Conservation (phyloP, 2,113 vertebrate genomes). For the Coptodon bakossiorum region DNA sequence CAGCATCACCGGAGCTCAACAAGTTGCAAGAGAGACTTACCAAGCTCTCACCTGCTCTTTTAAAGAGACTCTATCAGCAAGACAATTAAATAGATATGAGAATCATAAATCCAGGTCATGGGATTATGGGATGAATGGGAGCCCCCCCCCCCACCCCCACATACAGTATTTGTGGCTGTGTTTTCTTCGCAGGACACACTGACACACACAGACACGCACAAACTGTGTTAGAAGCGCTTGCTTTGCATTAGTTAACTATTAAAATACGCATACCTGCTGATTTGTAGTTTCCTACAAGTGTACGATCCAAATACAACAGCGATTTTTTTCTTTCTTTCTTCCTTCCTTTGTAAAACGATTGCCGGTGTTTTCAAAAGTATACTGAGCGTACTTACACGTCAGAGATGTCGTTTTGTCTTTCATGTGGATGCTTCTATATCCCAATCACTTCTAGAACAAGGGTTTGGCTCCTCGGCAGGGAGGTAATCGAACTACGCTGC, state of each 20-base stretch:
- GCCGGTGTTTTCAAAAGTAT: not conserved
- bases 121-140: constrained; percentile 10
- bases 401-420: constrained; percentile 68
- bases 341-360: not conserved
- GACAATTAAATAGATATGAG: constrained; percentile 25
- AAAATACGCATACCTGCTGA: not conserved
- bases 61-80: not conserved
- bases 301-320: not conserved
- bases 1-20: not conserved
- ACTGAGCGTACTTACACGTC: constrained; percentile 62
- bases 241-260: not conserved
- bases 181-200: not conserved
- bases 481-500: constrained; percentile 32
- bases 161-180: not conserved
- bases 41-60: not conserved
- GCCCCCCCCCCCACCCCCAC: not conserved
- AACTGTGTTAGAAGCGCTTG: not conserved
- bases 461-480: not conserved
- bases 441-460: not conserved
- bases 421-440: constrained; percentile 45
- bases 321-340: not conserved
- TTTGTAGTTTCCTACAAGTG: not conserved
- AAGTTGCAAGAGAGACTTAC: not conserved
- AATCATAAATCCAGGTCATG: constrained; percentile 34
- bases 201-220: not conserved